These are phyloP conservation scores for Cheilosia urbana DNA, from an alignment of 2,888 invertebrate genomes.

Conservation along the genomic window DNA sequence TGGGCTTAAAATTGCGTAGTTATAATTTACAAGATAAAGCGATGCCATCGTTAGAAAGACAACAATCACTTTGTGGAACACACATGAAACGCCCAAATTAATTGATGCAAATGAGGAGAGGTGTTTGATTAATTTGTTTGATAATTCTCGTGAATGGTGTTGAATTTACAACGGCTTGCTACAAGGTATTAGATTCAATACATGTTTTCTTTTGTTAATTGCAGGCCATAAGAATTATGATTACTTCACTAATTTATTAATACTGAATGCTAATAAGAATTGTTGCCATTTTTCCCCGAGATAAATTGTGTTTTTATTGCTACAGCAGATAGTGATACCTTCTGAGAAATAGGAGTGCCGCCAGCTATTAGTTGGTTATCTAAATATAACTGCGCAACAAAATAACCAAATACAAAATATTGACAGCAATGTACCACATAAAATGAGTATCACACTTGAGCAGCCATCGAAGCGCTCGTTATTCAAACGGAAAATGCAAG, in stretches of 20 bases:
- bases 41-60: conserved; percentile 29
- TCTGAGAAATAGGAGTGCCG: conserved; percentile 41
- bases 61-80: conserved; percentile 13
- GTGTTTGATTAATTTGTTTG: conserved; percentile 36
- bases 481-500: conserved; percentile 45
- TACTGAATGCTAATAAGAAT: conserved; percentile 33
- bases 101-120: conserved; percentile 36
- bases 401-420: neutral
- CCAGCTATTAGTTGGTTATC: conserved; percentile 10
- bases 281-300: conserved; percentile 18
- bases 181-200: conserved; percentile 35
- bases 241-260: conserved; percentile 26
- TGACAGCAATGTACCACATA: neutral
- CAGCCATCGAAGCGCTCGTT: conserved; percentile 26
- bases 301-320: conserved; percentile 17
- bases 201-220: conserved; percentile 19
- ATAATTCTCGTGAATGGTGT: conserved; percentile 33
- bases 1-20: conserved; percentile 15
- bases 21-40: conserved; percentile 1
- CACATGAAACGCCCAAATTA: conserved; percentile 22
- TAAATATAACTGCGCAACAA: conserved; percentile 15
- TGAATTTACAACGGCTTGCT: conserved; percentile 24
- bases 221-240: conserved; percentile 22
- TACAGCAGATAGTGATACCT: conserved; percentile 4
- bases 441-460: conserved; percentile 6